These are phyloP conservation scores for Eristalinus sepulchralis DNA, from an alignment of 2,888 invertebrate species.

Conservation along the genomic window DNA sequence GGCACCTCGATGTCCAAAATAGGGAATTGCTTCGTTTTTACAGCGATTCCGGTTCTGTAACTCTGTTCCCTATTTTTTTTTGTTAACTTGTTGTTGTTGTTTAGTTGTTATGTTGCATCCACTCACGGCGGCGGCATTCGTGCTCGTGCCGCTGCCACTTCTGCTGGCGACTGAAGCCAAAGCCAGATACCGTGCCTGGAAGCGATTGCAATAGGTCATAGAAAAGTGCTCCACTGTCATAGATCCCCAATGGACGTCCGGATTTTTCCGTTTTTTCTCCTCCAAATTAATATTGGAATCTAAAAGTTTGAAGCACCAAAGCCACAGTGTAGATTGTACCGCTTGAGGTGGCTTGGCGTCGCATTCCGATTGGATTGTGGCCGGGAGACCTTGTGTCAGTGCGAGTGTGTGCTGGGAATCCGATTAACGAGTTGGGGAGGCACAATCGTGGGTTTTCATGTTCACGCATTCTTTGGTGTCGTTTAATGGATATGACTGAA, in stretches of 20 bases:
- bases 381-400: background rate
- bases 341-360: background rate
- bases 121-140: background rate
- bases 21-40: slow-evolving; percentile 51
- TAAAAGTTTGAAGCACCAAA: background rate
- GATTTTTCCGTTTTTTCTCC: background rate
- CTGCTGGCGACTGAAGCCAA: background rate
- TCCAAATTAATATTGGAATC: slow-evolving; percentile 7
- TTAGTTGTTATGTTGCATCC: background rate
- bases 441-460: background rate
- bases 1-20: slow-evolving; percentile 40
- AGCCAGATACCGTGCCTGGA: background rate
- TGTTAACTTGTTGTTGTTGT: background rate
- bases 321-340: slow-evolving; percentile 5
- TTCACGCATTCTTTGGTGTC: background rate
- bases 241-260: slow-evolving; percentile 25
- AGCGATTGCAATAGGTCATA: slow-evolving; percentile 30
- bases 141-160: background rate
- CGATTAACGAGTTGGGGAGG: background rate
- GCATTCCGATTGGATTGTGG: background rate
- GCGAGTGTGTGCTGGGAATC: background rate
- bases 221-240: slow-evolving; percentile 13
- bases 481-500: background rate
- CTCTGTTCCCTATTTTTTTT: background rate
- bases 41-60: slow-evolving; percentile 28